These are phyloP conservation scores for Sebastes melanostomus DNA, from an alignment of 2,797 vertebrate genomes.

Conservation along the genomic window DNA sequence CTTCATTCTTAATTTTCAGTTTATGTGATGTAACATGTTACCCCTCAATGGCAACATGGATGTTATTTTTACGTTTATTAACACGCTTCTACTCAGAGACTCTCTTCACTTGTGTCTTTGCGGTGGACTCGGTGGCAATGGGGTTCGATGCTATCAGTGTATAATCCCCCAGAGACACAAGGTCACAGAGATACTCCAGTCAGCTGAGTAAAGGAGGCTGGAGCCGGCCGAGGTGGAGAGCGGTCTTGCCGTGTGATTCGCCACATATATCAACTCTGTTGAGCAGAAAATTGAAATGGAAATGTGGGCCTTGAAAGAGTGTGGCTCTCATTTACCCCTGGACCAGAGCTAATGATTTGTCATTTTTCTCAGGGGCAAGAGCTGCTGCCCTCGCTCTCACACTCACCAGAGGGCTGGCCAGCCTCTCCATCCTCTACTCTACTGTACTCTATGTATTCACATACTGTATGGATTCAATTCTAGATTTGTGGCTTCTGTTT, in stretches of 20 bases:
- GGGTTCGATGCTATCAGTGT: conserved; percentile 22
- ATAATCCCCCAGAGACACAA: conserved; percentile 54
- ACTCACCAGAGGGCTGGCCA: conserved; percentile 46
- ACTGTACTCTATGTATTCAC: neutral
- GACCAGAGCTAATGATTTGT: conserved; percentile 83
- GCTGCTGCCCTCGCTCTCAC: conserved; percentile 64
- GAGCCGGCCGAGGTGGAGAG: conserved; percentile 55
- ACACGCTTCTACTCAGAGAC: conserved; percentile 8
- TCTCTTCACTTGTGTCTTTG: conserved; percentile 19
- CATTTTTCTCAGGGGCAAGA: conserved; percentile 82
- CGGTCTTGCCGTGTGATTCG: conserved; percentile 72
- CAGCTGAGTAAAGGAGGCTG: conserved; percentile 71
- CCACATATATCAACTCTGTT: conserved; percentile 86
- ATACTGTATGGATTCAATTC: neutral
- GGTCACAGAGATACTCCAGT: conserved; percentile 69
- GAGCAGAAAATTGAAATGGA: conserved; percentile 88
- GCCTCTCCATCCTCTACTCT: neutral
- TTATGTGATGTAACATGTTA: neutral
- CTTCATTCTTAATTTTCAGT: too few species aligned
- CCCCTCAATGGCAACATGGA: neutral
- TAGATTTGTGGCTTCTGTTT: neutral
- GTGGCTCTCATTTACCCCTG: conserved; percentile 78
- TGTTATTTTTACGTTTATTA: neutral
- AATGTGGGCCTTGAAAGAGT: conserved; percentile 85
- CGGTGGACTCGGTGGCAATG: conserved; percentile 47